These are phyloP conservation scores for Crotophaga sulcirostris DNA, from an alignment of 2,113 vertebrate species.

Conservation along the genomic window DNA sequence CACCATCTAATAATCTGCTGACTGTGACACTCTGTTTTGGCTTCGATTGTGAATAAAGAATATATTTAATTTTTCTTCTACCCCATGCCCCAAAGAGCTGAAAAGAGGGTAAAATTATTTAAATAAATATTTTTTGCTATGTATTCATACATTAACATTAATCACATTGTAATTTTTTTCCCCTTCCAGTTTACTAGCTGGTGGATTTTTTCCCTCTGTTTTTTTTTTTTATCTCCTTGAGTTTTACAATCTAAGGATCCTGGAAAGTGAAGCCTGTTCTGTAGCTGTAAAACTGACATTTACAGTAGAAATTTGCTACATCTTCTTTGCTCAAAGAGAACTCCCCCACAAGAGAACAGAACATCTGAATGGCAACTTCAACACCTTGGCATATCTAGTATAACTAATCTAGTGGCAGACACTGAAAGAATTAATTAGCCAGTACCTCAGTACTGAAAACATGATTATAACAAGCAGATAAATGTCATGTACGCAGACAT, in stretches of 20 bases:
- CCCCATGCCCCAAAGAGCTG: neutral
- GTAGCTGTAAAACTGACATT: constrained; percentile 1
- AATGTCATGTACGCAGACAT: constrained; percentile 29
- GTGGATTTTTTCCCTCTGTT: neutral
- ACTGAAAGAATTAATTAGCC: constrained; percentile 50
- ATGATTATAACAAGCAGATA: constrained; percentile 44
- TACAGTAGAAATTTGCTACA: neutral
- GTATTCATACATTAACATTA: neutral
- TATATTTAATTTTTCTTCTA: neutral
- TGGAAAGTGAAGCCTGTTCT: neutral
- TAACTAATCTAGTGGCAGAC: neutral
- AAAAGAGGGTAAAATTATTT: neutral
- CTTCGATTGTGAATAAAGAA: neutral
- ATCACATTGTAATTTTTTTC: neutral
- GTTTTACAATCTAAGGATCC: neutral
- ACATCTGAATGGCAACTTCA: constrained; percentile 21
- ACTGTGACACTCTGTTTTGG: neutral
- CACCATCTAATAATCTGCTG: neutral
- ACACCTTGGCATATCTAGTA: neutral
- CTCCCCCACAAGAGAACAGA: neutral
- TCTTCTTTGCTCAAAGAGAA: neutral
- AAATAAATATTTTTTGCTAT: neutral
- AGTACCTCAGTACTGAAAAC: constrained; percentile 9
- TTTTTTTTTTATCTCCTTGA: neutral
- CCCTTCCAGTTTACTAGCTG: neutral